Base-by-base conservation (phyloP, 2,888 invertebrate genomes). In the Dynastes hyllus region DNA sequence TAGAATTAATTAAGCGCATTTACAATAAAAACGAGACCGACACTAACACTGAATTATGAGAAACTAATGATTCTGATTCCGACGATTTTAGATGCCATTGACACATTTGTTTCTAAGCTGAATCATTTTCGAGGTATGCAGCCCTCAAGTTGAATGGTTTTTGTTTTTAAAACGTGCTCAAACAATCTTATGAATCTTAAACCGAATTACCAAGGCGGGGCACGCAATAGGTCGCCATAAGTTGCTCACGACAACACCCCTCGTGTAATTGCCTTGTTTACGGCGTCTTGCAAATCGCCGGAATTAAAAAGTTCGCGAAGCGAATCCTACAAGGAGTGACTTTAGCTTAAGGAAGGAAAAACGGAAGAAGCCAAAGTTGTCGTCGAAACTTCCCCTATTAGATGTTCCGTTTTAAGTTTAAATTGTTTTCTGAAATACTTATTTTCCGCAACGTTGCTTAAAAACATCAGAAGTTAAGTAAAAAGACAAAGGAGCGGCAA, bases 381-480 rank as follows among this genome's bases (percentile, higher is more conserved):
- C 32, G 65, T n/a, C 65, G n/a, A 13, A 65, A 13, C 9, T 65
- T 65, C 13, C n/a, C 32, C 65, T 6, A 40, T 65, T 40, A 29
- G 65, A 40, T 32, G 65, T 65, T 65, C 65, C 65, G 11, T 40
- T 16, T 65, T 65, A 65, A 65, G 65, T 65, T 65, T 65, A 65
- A 65, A 65, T 65, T 65, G 65, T 65, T 65, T 65, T 65, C 65
- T 40, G 65, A 40, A 58, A 58, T 22, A 22, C 65, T 32, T 37
- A 65, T 40, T 37, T 32, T 32, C 32, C 65, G 32, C 65, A 8
- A 8, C 32, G 40, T 16, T 16, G 65, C 65, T 37, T 40, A 65
- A 40, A 6, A 40, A n/a, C 40, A 65, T 65, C 65, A 8, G 65
- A 65, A 16, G 32, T 37, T 13, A n/a, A 37, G 5, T 2, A 3